Evolutionary conservation across 2,797 vertebrate species (phyloP), one percentile per base, ranked within the genome.

Genomic region (Sebastes nivosus): DNA sequence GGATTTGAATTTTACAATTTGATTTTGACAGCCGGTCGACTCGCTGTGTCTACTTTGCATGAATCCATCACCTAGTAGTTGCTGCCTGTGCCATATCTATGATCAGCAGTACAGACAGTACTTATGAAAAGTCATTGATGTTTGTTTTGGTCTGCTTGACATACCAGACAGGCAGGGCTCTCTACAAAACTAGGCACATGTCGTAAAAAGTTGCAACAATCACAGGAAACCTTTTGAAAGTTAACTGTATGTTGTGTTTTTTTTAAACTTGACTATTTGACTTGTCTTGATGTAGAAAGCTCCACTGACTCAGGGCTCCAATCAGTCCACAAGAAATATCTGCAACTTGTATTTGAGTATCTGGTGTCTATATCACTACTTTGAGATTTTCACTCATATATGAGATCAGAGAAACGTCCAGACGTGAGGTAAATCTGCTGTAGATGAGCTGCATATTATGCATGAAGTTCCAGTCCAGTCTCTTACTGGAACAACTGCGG

Each of bases 161-260:
- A 0, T 5, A 5, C 6, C 77, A 57, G 75, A 32, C 22, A 72
- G 80, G 61, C 3, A 10, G 60, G 8, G 36, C 32, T 54, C 22
- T 12, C 20, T 0, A 38, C 4, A 67, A 22, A 46, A 50, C 5
- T 0, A 6, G 1, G 22, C n/a, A 67, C 46, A 64, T 1, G 3
- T 14, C 59, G 12, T 54, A 29, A 54, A 80, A 69, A 13, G n/a
- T 14, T 42, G n/a, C 7, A 77, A 85, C 77, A 84, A 87, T 86
- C 57, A 20, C 75, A 80, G 83, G 73, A 87, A 89, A 81, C 14
- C 5, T 12, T 69, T 13, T 65, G 16, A 8, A 68, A 34, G 6
- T 71, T 30, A 61, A 25, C 3, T 30, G 3, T 29, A 3, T 32
- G 24, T 57, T 20, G 42, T 38, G 38, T 75, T 22, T 8, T 42